phyloP scores from a whole-genome alignment of 2,888 invertebrate species.

The Ellobium chinense region DNA sequence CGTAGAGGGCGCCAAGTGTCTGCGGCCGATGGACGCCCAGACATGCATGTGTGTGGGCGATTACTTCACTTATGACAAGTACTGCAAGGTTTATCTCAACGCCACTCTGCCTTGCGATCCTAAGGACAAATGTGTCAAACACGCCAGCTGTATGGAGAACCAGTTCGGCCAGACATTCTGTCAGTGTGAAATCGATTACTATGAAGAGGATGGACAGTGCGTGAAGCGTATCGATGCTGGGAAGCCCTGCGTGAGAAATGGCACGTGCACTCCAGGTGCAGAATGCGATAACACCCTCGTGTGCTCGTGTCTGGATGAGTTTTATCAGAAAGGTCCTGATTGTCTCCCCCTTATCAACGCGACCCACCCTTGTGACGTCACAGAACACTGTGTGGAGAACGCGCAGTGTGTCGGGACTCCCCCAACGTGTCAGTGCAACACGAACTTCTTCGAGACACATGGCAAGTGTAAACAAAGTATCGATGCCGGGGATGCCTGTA shows the following conservation, averaged over 20 bases:
- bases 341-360: slow-evolving; percentile 12
- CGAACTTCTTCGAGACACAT: slow-evolving; percentile 36
- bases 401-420: slow-evolving; percentile 29
- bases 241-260: slow-evolving; percentile 25
- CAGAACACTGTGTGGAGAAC: slow-evolving; percentile 47
- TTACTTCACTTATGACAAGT: slow-evolving; percentile 30
- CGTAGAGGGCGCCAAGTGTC: slow-evolving; percentile 21
- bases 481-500: slow-evolving; percentile 30
- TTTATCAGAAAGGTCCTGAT: not conserved
- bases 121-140: slow-evolving; percentile 36
- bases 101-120: slow-evolving; percentile 33
- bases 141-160: slow-evolving; percentile 27
- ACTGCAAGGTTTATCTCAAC: slow-evolving; percentile 26
- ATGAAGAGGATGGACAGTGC: slow-evolving; percentile 30
- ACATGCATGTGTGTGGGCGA: slow-evolving; percentile 37
- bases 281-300: not conserved
- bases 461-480: slow-evolving; percentile 44
- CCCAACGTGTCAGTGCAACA: slow-evolving; percentile 36
- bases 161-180: slow-evolving; percentile 16
- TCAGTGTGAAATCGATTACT: slow-evolving; percentile 41
- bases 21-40: slow-evolving; percentile 1
- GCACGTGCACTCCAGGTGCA: slow-evolving; percentile 20
- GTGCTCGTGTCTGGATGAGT: slow-evolving; percentile 2
- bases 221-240: slow-evolving; percentile 12
- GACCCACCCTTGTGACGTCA: slow-evolving; percentile 16